Base-by-base conservation (phyloP, 2,888 invertebrate genomes). In the Meiosimyza platycephala region DNA sequence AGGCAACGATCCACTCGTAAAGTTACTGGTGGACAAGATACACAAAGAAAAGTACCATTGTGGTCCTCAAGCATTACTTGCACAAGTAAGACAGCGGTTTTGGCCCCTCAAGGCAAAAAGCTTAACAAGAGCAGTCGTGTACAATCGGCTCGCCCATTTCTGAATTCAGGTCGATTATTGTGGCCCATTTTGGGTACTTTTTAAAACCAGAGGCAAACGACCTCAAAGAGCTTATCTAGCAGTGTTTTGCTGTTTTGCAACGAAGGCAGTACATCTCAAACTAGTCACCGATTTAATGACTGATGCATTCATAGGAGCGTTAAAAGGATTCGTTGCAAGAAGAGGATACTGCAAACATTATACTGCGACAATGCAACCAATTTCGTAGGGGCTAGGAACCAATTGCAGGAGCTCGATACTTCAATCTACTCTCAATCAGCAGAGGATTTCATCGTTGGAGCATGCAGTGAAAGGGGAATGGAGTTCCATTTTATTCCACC, bases 261-360 rank as follows among this genome's bases (percentile, higher is more conserved):
- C 73, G 0, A 72, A 71, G 18, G 74, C 74, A 2, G 28, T 74
- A 22, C 76, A 76, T 48, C 47, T 76, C 0, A 75, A 77, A 18
- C 55, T 74, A 6, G 75, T 75, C 0, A 16, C 55, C 1, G 72
- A 71, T 15, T 55, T 77, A 22, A 71, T 75, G 1, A 63, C 70
- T 1, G 60, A 68, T 13, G 68, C 69, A 12, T 76, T 77, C 22
- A 55, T 76, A 28, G 77, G 63, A 0, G 64, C 63, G 5, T 54
- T 75, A 48, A 54, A 69, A 62, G 50, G 74, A 40, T 74, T 76
- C 16, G 50, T 75, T 1, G 15, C 40, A 12, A 47, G 76, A 9
- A 62, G 73, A 57, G 75, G 75, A 1, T 15, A 3, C 3, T 22
- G 22, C 3, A 2, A 2, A 22, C 1, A 2, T 3, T 22, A 22